Conservation (phyloP, 2,113 vertebrate genomes). For the Halichoeres trimaculatus region DNA sequence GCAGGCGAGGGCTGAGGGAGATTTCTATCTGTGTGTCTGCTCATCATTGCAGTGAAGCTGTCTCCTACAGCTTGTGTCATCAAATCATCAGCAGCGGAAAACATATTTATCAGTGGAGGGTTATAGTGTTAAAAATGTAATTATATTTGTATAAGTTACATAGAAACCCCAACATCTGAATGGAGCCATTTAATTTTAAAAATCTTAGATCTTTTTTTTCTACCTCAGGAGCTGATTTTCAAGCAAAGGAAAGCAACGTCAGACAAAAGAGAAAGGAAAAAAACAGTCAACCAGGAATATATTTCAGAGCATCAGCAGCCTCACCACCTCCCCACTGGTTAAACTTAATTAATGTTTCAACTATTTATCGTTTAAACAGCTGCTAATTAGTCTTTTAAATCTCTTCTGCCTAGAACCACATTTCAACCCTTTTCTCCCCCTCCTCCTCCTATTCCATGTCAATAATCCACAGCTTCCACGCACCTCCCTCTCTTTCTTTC, state of each 20-base stretch:
- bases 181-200: background rate
- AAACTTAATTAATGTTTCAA: slow-evolving; percentile 87
- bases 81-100: slow-evolving; percentile 53
- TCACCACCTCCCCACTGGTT: slow-evolving; percentile 69
- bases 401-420: slow-evolving; percentile 76
- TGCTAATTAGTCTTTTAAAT: slow-evolving; percentile 90
- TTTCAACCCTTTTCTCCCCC: slow-evolving; percentile 50
- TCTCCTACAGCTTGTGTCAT: slow-evolving; percentile 45
- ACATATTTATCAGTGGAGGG: slow-evolving; percentile 18
- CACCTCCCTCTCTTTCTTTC: slow-evolving; percentile 38
- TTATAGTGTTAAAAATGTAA: background rate
- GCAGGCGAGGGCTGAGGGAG: slow-evolving; percentile 54
- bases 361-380: slow-evolving; percentile 85
- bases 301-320: slow-evolving; percentile 37
- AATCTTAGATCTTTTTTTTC: background rate
- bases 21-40: slow-evolving; percentile 63
- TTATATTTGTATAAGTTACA: background rate
- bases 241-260: slow-evolving; percentile 2
- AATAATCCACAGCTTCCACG: slow-evolving; percentile 50
- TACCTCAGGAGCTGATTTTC: background rate
- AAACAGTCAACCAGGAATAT: slow-evolving; percentile 31
- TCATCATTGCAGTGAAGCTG: slow-evolving; percentile 58
- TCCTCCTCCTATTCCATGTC: slow-evolving; percentile 49
- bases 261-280: slow-evolving; percentile 35
- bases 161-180: background rate